These are phyloP conservation scores for Pachymerium ferrugineum DNA, from an alignment of 2,888 invertebrate genomes.

Conservation along the genomic window DNA sequence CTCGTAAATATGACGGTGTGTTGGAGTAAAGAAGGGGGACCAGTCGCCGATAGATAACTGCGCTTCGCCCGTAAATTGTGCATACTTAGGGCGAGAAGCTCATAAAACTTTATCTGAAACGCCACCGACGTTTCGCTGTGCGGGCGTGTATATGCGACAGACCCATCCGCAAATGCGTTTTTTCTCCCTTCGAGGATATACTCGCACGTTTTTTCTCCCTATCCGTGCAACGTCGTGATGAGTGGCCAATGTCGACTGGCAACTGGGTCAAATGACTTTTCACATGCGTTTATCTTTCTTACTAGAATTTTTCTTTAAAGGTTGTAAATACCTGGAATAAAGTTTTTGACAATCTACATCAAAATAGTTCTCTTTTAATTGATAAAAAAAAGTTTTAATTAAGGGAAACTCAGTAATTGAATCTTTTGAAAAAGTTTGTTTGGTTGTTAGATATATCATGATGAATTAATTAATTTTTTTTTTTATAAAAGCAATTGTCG, in stretches of 20 bases:
- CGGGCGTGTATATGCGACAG: slow-evolving; percentile 23
- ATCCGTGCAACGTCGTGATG: slow-evolving; percentile 17
- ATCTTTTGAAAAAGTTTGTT: no score
- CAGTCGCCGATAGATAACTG: slow-evolving; percentile 27
- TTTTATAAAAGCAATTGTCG: background rate
- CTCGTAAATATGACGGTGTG: slow-evolving; percentile 24
- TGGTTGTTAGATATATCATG: background rate
- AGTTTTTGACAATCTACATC: background rate
- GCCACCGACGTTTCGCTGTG: background rate
- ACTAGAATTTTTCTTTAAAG: background rate
- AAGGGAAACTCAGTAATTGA: no score
- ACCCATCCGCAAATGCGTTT: slow-evolving; percentile 27
- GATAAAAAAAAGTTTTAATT: slow-evolving; percentile 7
- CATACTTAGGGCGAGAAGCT: slow-evolving; percentile 25
- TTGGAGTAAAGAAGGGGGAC: background rate
- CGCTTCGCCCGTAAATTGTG: slow-evolving; percentile 25
- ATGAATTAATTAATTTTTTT: background rate
- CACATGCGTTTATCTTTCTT: slow-evolving; percentile 3
- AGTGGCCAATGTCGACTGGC: slow-evolving; percentile 25
- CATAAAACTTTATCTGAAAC: slow-evolving; percentile 27
- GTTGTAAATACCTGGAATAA: background rate
- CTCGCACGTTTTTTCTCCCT: background rate
- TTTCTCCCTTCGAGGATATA: slow-evolving; percentile 27
- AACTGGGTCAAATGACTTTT: slow-evolving; percentile 22
- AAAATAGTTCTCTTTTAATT: background rate